Conservation (phyloP, 2,797 vertebrate genomes). For the Rousettus madagascariensis region DNA sequence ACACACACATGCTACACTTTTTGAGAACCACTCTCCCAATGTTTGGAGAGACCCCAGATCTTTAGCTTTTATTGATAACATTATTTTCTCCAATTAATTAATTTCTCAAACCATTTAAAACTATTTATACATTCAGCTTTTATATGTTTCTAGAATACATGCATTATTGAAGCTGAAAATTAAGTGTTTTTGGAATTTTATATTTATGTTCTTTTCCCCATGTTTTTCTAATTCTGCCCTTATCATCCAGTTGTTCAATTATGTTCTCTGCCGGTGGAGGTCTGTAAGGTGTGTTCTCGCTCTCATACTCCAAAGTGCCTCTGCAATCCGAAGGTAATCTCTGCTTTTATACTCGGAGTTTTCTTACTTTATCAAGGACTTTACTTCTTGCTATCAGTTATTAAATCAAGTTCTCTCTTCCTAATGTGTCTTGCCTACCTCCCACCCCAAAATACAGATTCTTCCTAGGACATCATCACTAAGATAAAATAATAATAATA, state of each 20-base stretch:
- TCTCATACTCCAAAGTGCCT: background rate
- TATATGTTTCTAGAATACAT: background rate
- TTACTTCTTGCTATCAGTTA: background rate
- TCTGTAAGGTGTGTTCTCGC: fast-evolving
- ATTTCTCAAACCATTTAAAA: background rate
- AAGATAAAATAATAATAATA: background rate
- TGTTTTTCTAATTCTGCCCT: background rate
- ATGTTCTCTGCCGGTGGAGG: background rate
- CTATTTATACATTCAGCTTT: background rate
- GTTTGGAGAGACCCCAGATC: background rate
- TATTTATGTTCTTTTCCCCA: fast-evolving
- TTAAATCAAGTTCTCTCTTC: background rate
- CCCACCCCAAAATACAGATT: background rate
- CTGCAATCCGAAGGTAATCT: background rate
- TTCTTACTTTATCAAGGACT: background rate
- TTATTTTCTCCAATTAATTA: background rate
- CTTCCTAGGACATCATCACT: background rate
- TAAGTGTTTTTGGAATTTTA: background rate
- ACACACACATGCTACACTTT: fast-evolving
- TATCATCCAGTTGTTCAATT: background rate
- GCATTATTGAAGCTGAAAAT: background rate
- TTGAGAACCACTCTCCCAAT: background rate
- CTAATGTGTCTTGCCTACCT: background rate
- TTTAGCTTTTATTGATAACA: background rate
- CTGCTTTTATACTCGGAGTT: background rate